Evolutionary conservation across 2,888 invertebrate species (phyloP), one percentile per base, ranked within the genome.

Genomic region (Coenonympha glycerion): DNA sequence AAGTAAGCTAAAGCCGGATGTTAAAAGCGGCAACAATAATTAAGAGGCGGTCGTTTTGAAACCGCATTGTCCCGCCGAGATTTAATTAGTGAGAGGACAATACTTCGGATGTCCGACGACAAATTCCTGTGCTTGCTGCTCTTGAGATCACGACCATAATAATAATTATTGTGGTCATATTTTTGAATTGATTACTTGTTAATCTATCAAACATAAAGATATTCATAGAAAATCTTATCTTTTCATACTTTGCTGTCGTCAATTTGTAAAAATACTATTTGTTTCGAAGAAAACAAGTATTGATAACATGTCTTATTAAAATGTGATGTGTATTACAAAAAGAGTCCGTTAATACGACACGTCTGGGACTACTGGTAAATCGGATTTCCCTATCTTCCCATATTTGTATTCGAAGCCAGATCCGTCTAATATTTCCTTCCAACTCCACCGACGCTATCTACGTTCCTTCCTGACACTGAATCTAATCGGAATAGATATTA

Each of bases 401-500:
- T 85, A 87, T 86, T 85, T 86, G 85, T 86, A 86, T 85, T 85
- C 84, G 80, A 78, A 78, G 70, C 83, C 76, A 76, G 83, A 85
- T 84, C 79, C 80, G 72, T 84, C 85, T 85, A 82, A 87, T 85
- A 85, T 84, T 85, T 85, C 81, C 84, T 81, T 79, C 81, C 81
- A 79, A 76, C 80, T 81, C 78, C 74, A 71, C 74, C 76, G 69
- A 71, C 76, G 79, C 79, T 84, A 84, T 82, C 83, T 79, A 72
- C 81, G 81, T 83, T 82, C 82, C 76, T 84, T 79, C 81, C 84
- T 87, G 83, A 82, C 85, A 85, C 85, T 83, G 85, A 84, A 87
- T 86, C 87, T 83, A 86, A 87, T 87, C 86, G 84, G 87, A 85
- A 87, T 85, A 83, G 84, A 87, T 88, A 88, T 87, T 87, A 88